Base-by-base conservation (phyloP, 2,888 invertebrate species). In the Acheta domesticus region DNA sequence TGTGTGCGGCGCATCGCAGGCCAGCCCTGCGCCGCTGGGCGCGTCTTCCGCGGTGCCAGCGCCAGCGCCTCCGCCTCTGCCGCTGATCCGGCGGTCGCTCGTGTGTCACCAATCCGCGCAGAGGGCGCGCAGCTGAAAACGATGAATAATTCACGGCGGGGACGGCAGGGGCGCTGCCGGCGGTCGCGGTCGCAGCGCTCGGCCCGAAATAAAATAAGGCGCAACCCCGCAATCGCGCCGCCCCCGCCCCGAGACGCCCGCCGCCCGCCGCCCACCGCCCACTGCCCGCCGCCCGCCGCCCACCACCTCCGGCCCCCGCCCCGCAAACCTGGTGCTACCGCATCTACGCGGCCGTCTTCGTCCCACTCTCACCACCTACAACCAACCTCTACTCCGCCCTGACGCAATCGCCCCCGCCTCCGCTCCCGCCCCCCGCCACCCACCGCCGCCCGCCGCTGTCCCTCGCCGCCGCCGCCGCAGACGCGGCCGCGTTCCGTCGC, bases 141-240 rank as follows among this genome's bases (percentile, higher is more conserved):
- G 62, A 62, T 62, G 62, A 62, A 62, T 62, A 62, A 62, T 62
- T 62, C 62, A 62, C 62, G n/a, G 16, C 16, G 62, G 14, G 62
- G 16, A 62, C 14, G 16, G 62, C 62, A n/a, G 62, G 62, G 16
- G 62, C 62, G 4, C 16, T n/a, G 16, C 16, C 16, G 62, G 16
- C 62, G 14, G 62, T n/a, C 62, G 62, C 16, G 62, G 16, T 62
- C 62, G 14, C 62, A 14, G 62, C 62, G 14, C 14, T 14, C 62
- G 62, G 4, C n/a, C 62, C 62, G 62, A 62, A 62, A 62, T 62
- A 62, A 62, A 62, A 62, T 62, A 62, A 62, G 62, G 62, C 62
- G 62, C 62, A 12, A n/a, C n/a, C 62, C 62, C 14, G 62, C 62
- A 62, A 62, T 16, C 62, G 3, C 14, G 14, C 62, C 62, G 3